A percentile compares a stretch with the other conserved stretches of the same genome.
Evolutionary conservation across 2,888 invertebrate species (phyloP).

Genomic region (Lingula anatina): DNA sequence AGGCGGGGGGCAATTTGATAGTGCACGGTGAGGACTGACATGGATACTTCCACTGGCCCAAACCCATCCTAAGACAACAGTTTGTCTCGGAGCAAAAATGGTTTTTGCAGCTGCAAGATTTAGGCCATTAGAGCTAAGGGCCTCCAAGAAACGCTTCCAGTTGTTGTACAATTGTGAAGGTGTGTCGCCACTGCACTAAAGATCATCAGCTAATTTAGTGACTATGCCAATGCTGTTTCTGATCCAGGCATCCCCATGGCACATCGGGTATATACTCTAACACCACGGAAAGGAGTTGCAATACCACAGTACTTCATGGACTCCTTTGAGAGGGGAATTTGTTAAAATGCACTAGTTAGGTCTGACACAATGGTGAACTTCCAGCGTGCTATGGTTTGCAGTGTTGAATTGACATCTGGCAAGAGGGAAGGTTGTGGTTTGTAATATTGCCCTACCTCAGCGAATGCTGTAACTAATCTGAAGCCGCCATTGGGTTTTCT

Average conservation of each 20-base stretch:
- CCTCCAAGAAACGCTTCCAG: constrained; percentile 9
- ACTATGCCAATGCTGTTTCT: constrained; percentile 3
- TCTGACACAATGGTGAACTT: constrained; percentile 8
- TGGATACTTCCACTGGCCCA: constrained; percentile 14
- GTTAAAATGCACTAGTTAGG: constrained; percentile 6
- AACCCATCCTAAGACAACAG: constrained; percentile 15
- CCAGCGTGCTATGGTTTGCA: constrained; percentile 2
- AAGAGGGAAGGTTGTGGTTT: constrained; percentile 4
- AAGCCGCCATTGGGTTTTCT: neutral
- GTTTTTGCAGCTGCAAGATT: constrained; percentile 14
- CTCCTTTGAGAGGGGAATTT: constrained; percentile 5
- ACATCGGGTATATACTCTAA: constrained; percentile 5
- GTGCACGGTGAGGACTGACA: constrained; percentile 13
- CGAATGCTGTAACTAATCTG: neutral
- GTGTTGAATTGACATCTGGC: constrained; percentile 4
- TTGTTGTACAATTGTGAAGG: constrained; percentile 11
- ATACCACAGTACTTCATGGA: constrained; percentile 4
- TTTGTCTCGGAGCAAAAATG: constrained; percentile 9
- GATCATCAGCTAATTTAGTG: constrained; percentile 18
- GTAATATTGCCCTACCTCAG: constrained; percentile 1
- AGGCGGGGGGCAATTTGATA: constrained; percentile 9
- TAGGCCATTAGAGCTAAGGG: constrained; percentile 7
- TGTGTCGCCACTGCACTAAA: constrained; percentile 18
- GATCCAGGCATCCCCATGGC: constrained; percentile 7
- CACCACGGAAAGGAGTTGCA: constrained; percentile 6